These are phyloP conservation scores for Helogale parvula DNA, from an alignment of 2,113 vertebrate species.

Conservation along the genomic window DNA sequence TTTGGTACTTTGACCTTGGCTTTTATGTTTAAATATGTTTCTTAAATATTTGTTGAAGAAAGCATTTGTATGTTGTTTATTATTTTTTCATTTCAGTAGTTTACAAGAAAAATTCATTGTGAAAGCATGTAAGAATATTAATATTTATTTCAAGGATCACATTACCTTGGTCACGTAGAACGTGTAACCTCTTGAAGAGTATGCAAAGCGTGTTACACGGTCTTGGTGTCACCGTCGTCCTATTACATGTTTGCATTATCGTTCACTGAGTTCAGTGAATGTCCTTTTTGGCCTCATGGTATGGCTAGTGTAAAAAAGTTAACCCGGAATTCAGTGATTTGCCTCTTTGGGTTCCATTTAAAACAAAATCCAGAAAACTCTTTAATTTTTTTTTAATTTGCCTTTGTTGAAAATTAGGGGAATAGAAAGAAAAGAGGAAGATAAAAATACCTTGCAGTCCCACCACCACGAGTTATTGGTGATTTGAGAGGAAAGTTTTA, in stretches of 20 bases:
- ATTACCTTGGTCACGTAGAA: not conserved
- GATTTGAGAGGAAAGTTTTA: not conserved
- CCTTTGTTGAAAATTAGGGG: slow-evolving; percentile 8
- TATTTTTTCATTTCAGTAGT: slow-evolving; percentile 5
- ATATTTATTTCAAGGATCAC: slow-evolving; percentile 29
- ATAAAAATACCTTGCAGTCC: not conserved
- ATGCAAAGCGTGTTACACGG: not conserved
- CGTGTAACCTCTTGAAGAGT: not conserved
- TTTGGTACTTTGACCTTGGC: not conserved
- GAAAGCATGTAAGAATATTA: slow-evolving; percentile 37
- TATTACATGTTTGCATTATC: not conserved
- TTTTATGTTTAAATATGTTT: slow-evolving; percentile 44
- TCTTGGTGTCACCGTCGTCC: not conserved
- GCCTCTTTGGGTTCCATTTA: slow-evolving; percentile 25
- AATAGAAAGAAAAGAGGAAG: slow-evolving; percentile 19
- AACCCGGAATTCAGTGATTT: slow-evolving; percentile 17
- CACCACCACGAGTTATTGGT: not conserved
- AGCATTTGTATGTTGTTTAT: not conserved
- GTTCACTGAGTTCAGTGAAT: not conserved
- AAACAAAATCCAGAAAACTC: not conserved
- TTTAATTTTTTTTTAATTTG: not conserved
- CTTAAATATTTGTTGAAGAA: slow-evolving; percentile 54
- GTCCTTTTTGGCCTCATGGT: not conserved
- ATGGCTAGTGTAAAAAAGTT: slow-evolving; percentile 27
- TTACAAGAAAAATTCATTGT: slow-evolving; percentile 50